These are phyloP conservation scores for Dicrurus megarhynchus DNA, from an alignment of 2,113 vertebrate genomes.

Conservation along the genomic window DNA sequence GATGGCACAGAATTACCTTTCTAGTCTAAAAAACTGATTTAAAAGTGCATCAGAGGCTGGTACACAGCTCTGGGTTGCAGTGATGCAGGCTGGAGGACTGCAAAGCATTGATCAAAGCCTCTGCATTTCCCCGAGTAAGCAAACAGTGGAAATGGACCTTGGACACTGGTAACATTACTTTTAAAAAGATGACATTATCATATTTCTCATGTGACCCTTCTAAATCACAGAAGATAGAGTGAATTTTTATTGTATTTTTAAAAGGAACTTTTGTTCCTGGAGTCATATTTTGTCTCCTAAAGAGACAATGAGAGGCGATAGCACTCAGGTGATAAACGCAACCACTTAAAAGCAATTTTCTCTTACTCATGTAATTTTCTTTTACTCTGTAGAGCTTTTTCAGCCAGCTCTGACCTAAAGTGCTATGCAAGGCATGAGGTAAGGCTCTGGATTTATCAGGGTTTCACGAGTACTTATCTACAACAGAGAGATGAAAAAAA, in stretches of 20 bases:
- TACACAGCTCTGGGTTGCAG: background rate
- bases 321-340: conserved; percentile 2
- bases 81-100: background rate
- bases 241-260: background rate
- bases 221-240: background rate
- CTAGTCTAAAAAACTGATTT: background rate
- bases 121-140: background rate
- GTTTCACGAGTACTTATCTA: background rate
- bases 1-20: background rate
- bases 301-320: background rate
- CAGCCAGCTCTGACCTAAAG: background rate
- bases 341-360: background rate
- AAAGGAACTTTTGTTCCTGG: background rate
- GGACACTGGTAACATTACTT: background rate
- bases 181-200: background rate
- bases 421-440: background rate
- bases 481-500: background rate
- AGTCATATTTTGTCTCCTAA: background rate
- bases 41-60: background rate
- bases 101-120: background rate
- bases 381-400: background rate
- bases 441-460: background rate
- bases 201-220: background rate
- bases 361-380: background rate
- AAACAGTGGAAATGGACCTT: background rate